Percentiles rank a stretch among this genome's conserved stretches.
Conservation (phyloP, 92 coral and sea anemone genomes). For the Phenganax stokvisi region DNA sequence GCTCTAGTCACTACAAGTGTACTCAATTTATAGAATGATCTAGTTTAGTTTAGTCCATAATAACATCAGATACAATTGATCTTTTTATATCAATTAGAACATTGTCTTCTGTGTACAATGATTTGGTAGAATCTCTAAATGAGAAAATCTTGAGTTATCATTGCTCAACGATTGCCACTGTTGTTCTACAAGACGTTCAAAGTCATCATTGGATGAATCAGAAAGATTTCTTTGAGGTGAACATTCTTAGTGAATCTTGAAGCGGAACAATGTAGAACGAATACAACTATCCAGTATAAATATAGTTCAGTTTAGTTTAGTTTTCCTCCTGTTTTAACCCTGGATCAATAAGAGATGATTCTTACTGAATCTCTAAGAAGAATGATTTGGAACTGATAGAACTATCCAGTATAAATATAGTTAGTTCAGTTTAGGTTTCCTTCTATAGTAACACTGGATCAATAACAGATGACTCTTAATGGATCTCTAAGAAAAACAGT, state of each 20-base stretch:
- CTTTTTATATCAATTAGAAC: neutral
- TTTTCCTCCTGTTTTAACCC: neutral
- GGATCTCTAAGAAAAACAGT: too few relatives aligned
- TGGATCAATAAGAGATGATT: too few relatives aligned
- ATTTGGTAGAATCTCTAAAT: conserved; percentile 67
- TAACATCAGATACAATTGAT: neutral
- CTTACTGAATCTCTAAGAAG: too few relatives aligned
- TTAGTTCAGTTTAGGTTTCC: too few relatives aligned
- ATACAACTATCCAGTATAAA: neutral
- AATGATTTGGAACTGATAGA: too few relatives aligned
- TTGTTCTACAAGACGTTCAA: conserved; percentile 78
- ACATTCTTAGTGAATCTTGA: neutral
- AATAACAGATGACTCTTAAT: too few relatives aligned
- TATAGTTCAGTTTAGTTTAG: neutral
- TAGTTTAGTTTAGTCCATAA: too few relatives aligned
- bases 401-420: too few relatives aligned
- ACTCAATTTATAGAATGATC: too few relatives aligned
- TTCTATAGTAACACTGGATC: too few relatives aligned
- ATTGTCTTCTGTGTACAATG: conserved; percentile 49
- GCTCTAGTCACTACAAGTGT: too few relatives aligned
- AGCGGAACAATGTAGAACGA: neutral
- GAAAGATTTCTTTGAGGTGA: conserved; percentile 91
- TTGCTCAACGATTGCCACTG: conserved; percentile 59
- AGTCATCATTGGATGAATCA: conserved; percentile 90
- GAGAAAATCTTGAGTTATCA: conserved; percentile 78